These are phyloP conservation scores for Ephestia elutella DNA, from an alignment of 1,140 invertebrate species.

Conservation along the genomic window DNA sequence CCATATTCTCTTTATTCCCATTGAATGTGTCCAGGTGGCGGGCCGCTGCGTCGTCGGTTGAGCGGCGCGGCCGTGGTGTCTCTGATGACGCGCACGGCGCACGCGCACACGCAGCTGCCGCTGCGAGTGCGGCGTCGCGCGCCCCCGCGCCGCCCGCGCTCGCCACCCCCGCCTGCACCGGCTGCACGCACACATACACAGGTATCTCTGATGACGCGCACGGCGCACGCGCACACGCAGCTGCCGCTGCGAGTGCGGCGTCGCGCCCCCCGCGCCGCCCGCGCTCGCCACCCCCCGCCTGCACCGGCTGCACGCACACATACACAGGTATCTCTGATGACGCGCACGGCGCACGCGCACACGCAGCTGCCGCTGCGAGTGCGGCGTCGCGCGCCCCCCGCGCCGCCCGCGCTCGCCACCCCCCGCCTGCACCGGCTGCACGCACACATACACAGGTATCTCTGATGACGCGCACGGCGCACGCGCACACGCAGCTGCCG, in stretches of 20 bases:
- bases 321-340: too few relatives aligned
- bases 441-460: too few relatives aligned
- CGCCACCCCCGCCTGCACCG: constrained; percentile 14
- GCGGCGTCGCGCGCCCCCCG: constrained; percentile 23
- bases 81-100: constrained; percentile 6
- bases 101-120: constrained; percentile 29
- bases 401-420: constrained; percentile 22
- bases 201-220: too few relatives aligned
- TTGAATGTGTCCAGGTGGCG: constrained; percentile 27
- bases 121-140: constrained; percentile 30
- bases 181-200: background rate
- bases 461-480: too few relatives aligned
- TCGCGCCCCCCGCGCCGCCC: constrained; percentile 21
- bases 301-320: constrained; percentile 1
- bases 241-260: constrained; percentile 35
- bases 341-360: constrained; percentile 6
- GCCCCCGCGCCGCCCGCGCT: constrained; percentile 18
- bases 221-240: constrained; percentile 21
- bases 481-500: constrained; percentile 29
- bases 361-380: constrained; percentile 38
- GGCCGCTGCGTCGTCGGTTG: constrained; percentile 37
- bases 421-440: constrained; percentile 7
- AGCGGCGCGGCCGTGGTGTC: constrained; percentile 32
- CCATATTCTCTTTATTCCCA: too few relatives aligned
- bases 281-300: constrained; percentile 18